These are phyloP conservation scores for Protobothrops mucrosquamatus DNA, from an alignment of 2,113 vertebrate genomes.

Conservation along the genomic window DNA sequence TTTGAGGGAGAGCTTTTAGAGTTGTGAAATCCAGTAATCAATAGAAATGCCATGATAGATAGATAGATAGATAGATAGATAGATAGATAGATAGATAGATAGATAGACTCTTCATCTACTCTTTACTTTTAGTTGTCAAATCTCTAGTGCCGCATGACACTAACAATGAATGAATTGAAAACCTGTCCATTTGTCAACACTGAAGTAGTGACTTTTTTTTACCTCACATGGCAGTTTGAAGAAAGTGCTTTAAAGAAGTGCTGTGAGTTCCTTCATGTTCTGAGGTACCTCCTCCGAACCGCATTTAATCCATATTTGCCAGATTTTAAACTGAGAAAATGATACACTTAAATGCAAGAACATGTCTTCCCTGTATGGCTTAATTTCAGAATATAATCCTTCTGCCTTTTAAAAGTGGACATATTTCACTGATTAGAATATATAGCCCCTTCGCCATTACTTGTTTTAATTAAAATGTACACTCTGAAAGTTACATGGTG, in stretches of 20 bases:
- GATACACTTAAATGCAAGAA: not conserved
- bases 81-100: no score
- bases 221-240: not conserved
- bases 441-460: slow-evolving; percentile 50
- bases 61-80: not conserved
- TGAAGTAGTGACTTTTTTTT: not conserved
- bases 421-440: slow-evolving; percentile 49
- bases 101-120: not conserved
- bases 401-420: slow-evolving; percentile 41
- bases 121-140: not conserved
- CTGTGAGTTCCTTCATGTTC: not conserved
- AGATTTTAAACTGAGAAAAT: not conserved
- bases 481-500: slow-evolving; percentile 51
- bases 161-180: not conserved
- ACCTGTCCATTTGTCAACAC: not conserved
- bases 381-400: not conserved
- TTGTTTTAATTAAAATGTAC: slow-evolving; percentile 64
- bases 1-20: not conserved
- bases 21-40: not conserved
- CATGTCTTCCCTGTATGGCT: not conserved
- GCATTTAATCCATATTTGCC: not conserved
- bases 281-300: not conserved
- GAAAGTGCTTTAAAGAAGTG: not conserved
- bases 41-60: not conserved
- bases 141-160: not conserved